These are phyloP conservation scores for Pogonus chalceus DNA, from an alignment of 1,140 invertebrate genomes.

Conservation along the genomic window DNA sequence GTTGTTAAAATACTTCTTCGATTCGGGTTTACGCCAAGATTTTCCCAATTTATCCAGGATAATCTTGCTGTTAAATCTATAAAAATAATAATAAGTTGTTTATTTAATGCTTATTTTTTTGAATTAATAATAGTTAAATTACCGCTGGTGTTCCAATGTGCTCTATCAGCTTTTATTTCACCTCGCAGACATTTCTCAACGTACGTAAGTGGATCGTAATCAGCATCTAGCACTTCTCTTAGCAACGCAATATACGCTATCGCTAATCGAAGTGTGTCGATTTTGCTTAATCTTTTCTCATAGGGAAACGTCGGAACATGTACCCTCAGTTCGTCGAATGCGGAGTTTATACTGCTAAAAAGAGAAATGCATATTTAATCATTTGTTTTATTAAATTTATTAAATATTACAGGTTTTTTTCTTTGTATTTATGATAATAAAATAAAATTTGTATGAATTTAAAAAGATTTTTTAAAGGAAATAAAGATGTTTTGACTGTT, in stretches of 20 bases:
- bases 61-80: constrained; percentile 91
- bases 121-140: constrained; percentile 30
- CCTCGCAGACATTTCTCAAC: constrained; percentile 85
- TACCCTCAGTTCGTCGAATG: constrained; percentile 88
- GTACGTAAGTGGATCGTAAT: constrained; percentile 85
- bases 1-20: constrained; percentile 71
- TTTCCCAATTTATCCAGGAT: constrained; percentile 99
- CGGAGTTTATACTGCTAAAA: constrained; percentile 95
- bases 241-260: constrained; percentile 95
- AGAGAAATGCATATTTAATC: constrained; percentile 22
- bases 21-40: constrained; percentile 85
- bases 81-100: constrained; percentile 23
- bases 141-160: constrained; percentile 96
- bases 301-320: constrained; percentile 98
- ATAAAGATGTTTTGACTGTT: too few species aligned
- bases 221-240: constrained; percentile 79
- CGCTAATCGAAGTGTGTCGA: constrained; percentile 89
- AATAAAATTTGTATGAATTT: too few species aligned
- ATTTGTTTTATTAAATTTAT: too few species aligned
- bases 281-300: constrained; percentile 94
- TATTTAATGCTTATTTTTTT: background rate
- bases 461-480: too few species aligned
- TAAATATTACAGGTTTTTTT: too few species aligned
- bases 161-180: constrained; percentile 74
- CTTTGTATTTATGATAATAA: too few species aligned